phyloP scores from a whole-genome alignment of 2,113 vertebrate species.

The Montifringilla adamsi region DNA sequence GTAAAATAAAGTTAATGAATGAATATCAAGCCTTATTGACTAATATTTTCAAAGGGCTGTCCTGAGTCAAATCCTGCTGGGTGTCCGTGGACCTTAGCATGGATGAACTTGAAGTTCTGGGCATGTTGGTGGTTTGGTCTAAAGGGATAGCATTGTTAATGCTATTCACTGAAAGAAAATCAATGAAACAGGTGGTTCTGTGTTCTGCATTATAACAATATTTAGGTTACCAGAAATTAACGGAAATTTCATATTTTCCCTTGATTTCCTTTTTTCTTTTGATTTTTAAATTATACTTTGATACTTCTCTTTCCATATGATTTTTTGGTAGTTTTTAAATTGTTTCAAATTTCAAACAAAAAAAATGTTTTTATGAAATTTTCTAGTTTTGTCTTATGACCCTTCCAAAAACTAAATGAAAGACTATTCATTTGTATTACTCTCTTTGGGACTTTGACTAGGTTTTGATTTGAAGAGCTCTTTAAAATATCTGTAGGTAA shows the following conservation, averaged over 20 bases:
- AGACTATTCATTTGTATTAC: not conserved
- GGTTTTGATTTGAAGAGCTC: not conserved
- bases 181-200: not conserved
- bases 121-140: not conserved
- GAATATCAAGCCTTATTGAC: not conserved
- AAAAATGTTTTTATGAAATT: not conserved
- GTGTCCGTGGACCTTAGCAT: not conserved
- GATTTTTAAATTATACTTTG: not conserved
- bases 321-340: not conserved
- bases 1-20: not conserved
- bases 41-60: not conserved
- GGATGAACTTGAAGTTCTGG: not conserved
- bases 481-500: not conserved
- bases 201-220: not conserved
- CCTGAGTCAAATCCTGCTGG: not conserved
- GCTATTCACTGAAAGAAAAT: not conserved
- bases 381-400: not conserved
- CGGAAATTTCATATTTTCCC: not conserved
- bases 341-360: not conserved
- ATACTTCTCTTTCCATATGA: not conserved
- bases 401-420: not conserved
- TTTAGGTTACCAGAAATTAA: not conserved
- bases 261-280: not conserved
- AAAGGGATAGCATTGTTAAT: not conserved
- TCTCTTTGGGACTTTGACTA: not conserved